Conservation (phyloP, 1,140 invertebrate genomes). For the Drosophila bocqueti region DNA sequence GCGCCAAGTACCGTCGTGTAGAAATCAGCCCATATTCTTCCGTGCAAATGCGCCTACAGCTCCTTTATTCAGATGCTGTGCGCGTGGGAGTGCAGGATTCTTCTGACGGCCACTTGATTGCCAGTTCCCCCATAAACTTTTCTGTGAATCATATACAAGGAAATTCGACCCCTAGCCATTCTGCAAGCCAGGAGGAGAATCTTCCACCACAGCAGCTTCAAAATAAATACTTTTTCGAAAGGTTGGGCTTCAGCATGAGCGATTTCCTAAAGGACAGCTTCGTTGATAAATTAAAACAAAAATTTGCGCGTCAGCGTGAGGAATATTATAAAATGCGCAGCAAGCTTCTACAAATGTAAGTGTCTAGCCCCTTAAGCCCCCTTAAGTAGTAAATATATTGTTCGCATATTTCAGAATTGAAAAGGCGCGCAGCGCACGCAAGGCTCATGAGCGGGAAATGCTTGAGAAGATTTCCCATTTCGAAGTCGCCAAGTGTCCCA, state of each 20-base stretch:
- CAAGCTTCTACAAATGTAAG: conserved; percentile 24
- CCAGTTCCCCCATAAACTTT: neutral
- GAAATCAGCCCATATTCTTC: conserved; percentile 15
- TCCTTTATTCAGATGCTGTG: too few species aligned
- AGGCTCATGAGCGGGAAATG: conserved; percentile 19
- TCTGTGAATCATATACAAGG: neutral
- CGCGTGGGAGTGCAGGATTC: neutral
- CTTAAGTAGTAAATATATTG: too few species aligned
- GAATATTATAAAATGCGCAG: neutral
- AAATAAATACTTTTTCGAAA: neutral
- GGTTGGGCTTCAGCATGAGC: neutral
- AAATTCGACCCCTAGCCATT: too few species aligned
- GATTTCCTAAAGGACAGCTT: conserved; percentile 37
- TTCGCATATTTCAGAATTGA: conserved; percentile 27
- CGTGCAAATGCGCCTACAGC: too few species aligned
- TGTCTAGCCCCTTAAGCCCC: neutral
- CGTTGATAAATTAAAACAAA: conserved; percentile 8
- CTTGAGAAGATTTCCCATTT: conserved; percentile 21
- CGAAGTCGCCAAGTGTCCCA: conserved; percentile 11
- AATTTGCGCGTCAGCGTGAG: neutral
- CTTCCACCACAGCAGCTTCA: neutral
- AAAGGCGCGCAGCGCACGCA: conserved; percentile 20
- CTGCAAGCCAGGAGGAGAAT: neutral
- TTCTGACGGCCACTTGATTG: conserved; percentile 3
- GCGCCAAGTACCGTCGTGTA: conserved; percentile 71